phyloP scores from a whole-genome alignment of 2,888 invertebrate species.

The Sympetrum striolatum region DNA sequence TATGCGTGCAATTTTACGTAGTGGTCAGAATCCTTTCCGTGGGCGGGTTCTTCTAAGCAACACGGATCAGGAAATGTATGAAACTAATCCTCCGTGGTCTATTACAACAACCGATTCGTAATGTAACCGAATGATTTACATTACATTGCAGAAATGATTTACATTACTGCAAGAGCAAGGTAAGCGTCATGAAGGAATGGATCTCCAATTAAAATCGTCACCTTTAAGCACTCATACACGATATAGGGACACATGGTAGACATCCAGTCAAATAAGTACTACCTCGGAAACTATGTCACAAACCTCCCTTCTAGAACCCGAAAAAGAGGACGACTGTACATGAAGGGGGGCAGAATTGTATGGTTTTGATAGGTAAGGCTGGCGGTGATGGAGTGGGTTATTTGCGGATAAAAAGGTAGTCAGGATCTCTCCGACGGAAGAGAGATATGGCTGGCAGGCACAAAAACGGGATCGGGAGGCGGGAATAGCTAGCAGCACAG shows the following conservation, averaged over 20 bases:
- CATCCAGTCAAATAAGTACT: neutral
- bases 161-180: too few species aligned
- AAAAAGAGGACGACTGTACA: neutral
- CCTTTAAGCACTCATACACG: neutral
- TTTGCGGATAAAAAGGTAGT: neutral
- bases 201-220: neutral
- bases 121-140: too few species aligned
- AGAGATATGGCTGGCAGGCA: neutral
- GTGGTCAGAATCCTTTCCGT: too few species aligned
- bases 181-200: neutral
- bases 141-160: too few species aligned
- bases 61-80: neutral
- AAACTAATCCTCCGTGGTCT: neutral
- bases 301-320: neutral
- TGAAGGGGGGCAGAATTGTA: neutral
- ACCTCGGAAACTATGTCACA: neutral
- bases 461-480: slow-evolving; percentile 13
- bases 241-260: neutral
- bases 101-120: too few species aligned
- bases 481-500: neutral
- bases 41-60: too few species aligned
- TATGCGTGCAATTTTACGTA: too few species aligned
- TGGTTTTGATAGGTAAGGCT: neutral
- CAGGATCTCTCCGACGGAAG: neutral
- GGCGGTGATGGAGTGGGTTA: neutral